phyloP scores from a whole-genome alignment of 1,140 invertebrate genomes.

The Cotesia typhae region DNA sequence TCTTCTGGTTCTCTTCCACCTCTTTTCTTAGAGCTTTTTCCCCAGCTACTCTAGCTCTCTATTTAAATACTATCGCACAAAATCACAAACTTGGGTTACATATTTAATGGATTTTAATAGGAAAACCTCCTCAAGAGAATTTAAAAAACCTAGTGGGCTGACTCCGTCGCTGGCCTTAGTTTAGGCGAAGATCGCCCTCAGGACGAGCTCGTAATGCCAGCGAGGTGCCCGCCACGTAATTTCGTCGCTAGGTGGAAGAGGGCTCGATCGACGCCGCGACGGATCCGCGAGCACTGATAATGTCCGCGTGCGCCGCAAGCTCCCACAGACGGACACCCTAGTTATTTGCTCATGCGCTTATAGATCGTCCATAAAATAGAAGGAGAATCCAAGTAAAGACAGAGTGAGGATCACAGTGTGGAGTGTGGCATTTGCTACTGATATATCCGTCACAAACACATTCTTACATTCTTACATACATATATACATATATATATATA shows the following conservation, averaged over 20 bases:
- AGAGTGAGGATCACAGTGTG: background rate
- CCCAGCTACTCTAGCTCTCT: background rate
- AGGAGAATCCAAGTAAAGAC: background rate
- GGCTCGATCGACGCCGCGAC: conserved; percentile 48
- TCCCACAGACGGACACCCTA: conserved; percentile 21
- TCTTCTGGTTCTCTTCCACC: conserved; percentile 24
- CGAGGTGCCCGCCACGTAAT: conserved; percentile 26
- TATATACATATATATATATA: too few relatives aligned
- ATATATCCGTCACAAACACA: conserved; percentile 16
- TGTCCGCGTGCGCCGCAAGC: conserved; percentile 33
- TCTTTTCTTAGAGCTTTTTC: background rate
- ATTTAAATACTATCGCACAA: background rate
- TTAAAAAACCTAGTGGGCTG: conserved; percentile 10
- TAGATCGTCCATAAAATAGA: background rate
- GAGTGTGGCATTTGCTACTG: background rate
- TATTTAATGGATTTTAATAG: conserved; percentile 32
- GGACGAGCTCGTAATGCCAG: conserved; percentile 29
- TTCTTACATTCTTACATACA: background rate
- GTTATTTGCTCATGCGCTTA: conserved; percentile 10
- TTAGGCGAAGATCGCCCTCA: conserved; percentile 17
- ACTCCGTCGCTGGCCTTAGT: conserved; percentile 29
- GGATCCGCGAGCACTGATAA: conserved; percentile 52
- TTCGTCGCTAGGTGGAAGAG: conserved; percentile 35
- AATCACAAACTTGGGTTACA: conserved; percentile 27
- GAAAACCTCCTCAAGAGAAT: too few relatives aligned